Base-by-base conservation (phyloP, 2,797 vertebrate species). In the Acomys russatus region DNA sequence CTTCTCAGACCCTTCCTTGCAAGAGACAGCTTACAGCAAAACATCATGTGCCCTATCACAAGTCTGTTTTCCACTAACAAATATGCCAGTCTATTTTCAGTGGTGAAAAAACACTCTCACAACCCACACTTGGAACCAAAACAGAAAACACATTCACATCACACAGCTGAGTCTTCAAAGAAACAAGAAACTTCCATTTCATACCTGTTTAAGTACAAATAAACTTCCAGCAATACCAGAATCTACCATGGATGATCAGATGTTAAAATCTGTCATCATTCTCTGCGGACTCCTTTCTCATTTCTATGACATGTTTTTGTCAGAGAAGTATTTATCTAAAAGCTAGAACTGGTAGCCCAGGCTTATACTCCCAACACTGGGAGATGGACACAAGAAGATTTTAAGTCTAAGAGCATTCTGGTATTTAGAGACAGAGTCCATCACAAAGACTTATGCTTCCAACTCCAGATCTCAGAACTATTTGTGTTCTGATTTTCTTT, bases 401-500 rank as follows among this genome's bases (percentile, higher is more conserved):
- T 20, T 4, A 49, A 68, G 14, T 8, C 10, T 78, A 22, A 54
- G 44, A 5, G 9, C 44, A 38, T 44, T 17, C 14, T 54, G 18
- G 44, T 5, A 25, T 78, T 35, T 8, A 25, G 20, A 49, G 11
- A 10, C 6, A 77, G 28, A 88, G 14, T 6, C 20, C 33, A 6
- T 25, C 7, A n/a, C 25, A 44, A 61, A 61, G 20, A 80, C 1
- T 17, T 73, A 56, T 30, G 6, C 10, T 79, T 79, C 7, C 28
- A 74, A 64, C 23, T 64, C 49, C 17, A 68, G 33, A 6, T 68
- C 23, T n/a, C 54, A 12, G 9, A 15, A 25, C 2, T 18, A 3
- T 56, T 54, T 90, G 10, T 56, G 9, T 56, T 83, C 66, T 63
- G 20, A 70, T 91, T 76, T 68, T 35, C 38, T 84, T 94, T 95